phyloP scores from a whole-genome alignment of 2,888 invertebrate species.

The Patella ulyssiponensis region DNA sequence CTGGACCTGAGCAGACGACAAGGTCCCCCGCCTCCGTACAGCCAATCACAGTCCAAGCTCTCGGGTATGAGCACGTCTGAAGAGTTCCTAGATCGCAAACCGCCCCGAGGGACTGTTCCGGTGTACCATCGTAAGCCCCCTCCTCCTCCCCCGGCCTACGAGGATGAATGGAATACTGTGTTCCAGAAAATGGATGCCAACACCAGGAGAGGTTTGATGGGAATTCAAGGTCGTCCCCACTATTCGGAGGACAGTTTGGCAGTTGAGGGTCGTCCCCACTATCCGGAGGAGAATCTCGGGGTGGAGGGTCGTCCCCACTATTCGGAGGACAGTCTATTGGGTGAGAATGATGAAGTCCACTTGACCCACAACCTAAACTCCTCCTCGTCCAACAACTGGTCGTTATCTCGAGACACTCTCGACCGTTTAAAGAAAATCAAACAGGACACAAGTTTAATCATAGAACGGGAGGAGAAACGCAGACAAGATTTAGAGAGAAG shows the following conservation, averaged over 20 bases:
- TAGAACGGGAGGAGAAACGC: constrained; percentile 58
- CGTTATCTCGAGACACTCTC: constrained; percentile 54
- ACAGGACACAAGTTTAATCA: constrained; percentile 55
- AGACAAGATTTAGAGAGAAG: constrained; percentile 57
- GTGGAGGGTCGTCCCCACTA: constrained; percentile 50
- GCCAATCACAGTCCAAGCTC: constrained; percentile 33
- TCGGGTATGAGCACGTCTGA: constrained; percentile 35
- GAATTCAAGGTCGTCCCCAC: constrained; percentile 49
- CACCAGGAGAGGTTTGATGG: constrained; percentile 15
- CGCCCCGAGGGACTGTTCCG: constrained; percentile 15
- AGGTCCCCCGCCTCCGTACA: constrained; percentile 29
- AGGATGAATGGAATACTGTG: not conserved
- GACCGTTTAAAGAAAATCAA: constrained; percentile 58
- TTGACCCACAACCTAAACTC: constrained; percentile 50
- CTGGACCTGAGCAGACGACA: constrained; percentile 33
- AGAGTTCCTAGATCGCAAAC: constrained; percentile 33
- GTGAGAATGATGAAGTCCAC: constrained; percentile 61
- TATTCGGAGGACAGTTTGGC: constrained; percentile 58
- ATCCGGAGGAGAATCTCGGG: constrained; percentile 56
- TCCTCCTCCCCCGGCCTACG: constrained; percentile 6
- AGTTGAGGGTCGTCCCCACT: constrained; percentile 48
- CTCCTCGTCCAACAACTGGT: constrained; percentile 29
- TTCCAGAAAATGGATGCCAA: not conserved
- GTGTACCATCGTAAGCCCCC: not conserved
- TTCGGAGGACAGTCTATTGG: constrained; percentile 58